Conservation (phyloP, 2,888 invertebrate genomes). For the Caenorhabditis macrosperma region DNA sequence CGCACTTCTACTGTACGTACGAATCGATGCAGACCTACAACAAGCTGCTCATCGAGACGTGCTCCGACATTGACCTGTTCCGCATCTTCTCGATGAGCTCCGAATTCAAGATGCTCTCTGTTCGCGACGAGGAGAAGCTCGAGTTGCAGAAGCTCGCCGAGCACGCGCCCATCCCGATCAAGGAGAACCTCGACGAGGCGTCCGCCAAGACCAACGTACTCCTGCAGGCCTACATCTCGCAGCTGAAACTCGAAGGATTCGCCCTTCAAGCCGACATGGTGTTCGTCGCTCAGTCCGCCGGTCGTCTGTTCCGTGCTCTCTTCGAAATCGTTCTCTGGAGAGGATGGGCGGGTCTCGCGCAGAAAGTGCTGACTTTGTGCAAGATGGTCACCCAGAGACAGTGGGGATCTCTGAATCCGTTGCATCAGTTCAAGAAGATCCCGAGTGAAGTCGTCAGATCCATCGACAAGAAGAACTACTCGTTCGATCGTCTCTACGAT, state of each 20-base stretch:
- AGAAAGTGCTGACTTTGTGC: conserved; percentile 92
- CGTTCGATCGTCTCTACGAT: conserved; percentile 88
- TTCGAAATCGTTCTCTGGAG: conserved; percentile 94
- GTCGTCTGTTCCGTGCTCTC: conserved; percentile 93
- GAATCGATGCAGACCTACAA: conserved; percentile 98
- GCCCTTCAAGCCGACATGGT: conserved; percentile 99
- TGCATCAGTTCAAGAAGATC: conserved; percentile 94
- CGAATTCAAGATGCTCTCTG: conserved; percentile 87
- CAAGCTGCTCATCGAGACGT: conserved; percentile 93
- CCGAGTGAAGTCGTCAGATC: conserved; percentile 93
- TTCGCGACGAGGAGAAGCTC: conserved; percentile 90
- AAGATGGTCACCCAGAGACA: conserved; percentile 96
- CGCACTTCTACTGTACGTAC: conserved; percentile 97
- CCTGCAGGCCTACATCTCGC: conserved; percentile 92
- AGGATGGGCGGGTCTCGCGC: conserved; percentile 97
- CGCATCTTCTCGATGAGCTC: conserved; percentile 96
- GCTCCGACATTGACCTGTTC: conserved; percentile 97
- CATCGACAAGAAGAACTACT: conserved; percentile 91
- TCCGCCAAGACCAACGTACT: conserved; percentile 87
- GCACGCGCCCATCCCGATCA: conserved; percentile 97
- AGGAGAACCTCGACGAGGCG: conserved; percentile 97
- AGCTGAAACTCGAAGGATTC: conserved; percentile 97
- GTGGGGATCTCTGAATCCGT: conserved; percentile 99
- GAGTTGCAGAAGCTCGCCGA: conserved; percentile 96
- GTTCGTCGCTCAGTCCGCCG: conserved; percentile 97